Percentiles rank a stretch among this genome's conserved stretches.
phyloP scores from a whole-genome alignment of 2,113 vertebrate genomes.

The Euleptes europaea region DNA sequence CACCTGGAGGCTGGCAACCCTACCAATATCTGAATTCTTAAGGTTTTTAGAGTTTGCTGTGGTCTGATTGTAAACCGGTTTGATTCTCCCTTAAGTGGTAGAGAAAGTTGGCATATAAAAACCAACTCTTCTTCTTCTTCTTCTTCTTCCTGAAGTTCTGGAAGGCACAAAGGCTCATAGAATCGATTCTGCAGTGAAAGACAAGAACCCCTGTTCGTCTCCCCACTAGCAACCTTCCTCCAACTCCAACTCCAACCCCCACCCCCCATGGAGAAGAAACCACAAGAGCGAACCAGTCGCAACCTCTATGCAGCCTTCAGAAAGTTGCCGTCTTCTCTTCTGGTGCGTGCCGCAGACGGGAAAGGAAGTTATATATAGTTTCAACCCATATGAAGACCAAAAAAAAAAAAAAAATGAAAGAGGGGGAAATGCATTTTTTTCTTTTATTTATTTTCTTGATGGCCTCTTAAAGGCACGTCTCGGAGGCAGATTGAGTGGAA shows the following conservation, averaged over 20 bases:
- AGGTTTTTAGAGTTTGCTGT: too few species aligned
- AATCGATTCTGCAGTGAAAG: not conserved
- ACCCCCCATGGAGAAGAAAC: not conserved
- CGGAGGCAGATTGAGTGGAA: not conserved
- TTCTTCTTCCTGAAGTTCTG: too few species aligned
- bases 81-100: too few species aligned
- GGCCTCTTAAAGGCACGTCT: constrained; percentile 14
- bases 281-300: not conserved
- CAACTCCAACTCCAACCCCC: too few species aligned
- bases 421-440: not conserved
- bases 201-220: not conserved
- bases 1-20: too few species aligned
- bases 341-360: not conserved
- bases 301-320: not conserved
- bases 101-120: too few species aligned
- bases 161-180: too few species aligned
- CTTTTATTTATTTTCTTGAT: constrained; percentile 14
- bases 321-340: not conserved
- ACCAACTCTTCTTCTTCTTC: too few species aligned
- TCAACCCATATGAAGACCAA: constrained; percentile 15
- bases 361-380: constrained; percentile 36
- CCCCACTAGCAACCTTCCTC: not conserved
- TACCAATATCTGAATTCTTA: too few species aligned
- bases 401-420: not conserved
- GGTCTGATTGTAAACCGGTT: too few species aligned